Base-by-base conservation (phyloP, 2,797 vertebrate genomes). In the Semotilus atromaculatus region DNA sequence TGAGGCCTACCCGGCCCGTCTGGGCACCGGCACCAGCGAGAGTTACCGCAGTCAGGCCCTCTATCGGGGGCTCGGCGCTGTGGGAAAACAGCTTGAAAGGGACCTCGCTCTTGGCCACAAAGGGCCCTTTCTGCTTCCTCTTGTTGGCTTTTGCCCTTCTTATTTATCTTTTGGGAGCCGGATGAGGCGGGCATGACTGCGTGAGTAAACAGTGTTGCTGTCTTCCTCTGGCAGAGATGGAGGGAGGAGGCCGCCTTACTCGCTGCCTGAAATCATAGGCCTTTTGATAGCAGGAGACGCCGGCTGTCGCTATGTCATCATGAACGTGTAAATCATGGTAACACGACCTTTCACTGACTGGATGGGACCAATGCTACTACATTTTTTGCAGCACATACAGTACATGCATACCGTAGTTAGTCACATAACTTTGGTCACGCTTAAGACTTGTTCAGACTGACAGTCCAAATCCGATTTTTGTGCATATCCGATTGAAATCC, bases 1-100 rank as follows among this genome's bases (percentile, higher is more conserved):
- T 91, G 93, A 94, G 94, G 93, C 94, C 94, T 94, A 92, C 92
- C 92, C 93, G 85, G 93, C 92, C 93, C 91, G 94, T 95, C 94
- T 95, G 94, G 93, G 93, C 91, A 93, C 92, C 94, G 95, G 95
- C 95, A 96, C 95, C 95, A 96, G 95, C 90, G 94, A 96, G 95
- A 95, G 94, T 95, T 94, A 96, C 95, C 94, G 90, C 95, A 95
- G 95, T 94, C 94, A 92, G 92, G 92, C 93, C 90, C 91, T 89
- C 90, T 90, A 90, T 93, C 90, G 92, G 90, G 86, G 90, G 88
- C 90, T 91, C 89, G 72, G 90, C 91, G 90, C 93, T 95, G 95
- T 96, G 95, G 95, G 95, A 96, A 96, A 93, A 48, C 53, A 89
- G 90, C 92, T 93, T 95, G 94, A 95, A 95, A 95, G 92, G 90